Base-by-base conservation (phyloP, 2,888 invertebrate species). In the Octonoba sinensis region DNA sequence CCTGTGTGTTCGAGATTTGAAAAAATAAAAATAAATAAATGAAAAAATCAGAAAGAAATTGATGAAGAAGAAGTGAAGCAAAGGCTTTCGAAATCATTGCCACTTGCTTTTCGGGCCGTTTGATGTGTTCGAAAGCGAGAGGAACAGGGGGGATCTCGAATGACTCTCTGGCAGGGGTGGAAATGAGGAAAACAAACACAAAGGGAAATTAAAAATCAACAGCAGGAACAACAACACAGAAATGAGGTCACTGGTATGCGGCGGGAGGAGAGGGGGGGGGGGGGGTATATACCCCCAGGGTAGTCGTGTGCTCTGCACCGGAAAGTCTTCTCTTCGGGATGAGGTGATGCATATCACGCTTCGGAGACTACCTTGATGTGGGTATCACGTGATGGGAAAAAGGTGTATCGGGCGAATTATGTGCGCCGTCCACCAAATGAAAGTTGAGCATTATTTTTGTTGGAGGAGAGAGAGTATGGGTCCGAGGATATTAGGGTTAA, bases 221-320 rank as follows among this genome's bases (percentile, higher is more conserved):
- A 22, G 22, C 49, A 62, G 22, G 51, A 65, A 62, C 20, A 65
- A 24, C 62, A 18, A 62, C 24, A 20, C 18, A 60, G 20, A 54
- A 75, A 70, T 56, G 69, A 77, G 76, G 76, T 77, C 76, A 77
- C 46, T 69, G 56, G 69, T 46, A 51, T 22, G 62, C 13, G 27
- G 20, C 27, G n/a, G 44, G 62, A 59, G 49, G 44, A 51, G 62
- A 62, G 76, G 69, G 62, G 65, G 57, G 44, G n/a, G 49, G 22
- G 46, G 18, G 56, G 62, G 20, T 24, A 57, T 44, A 1, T 16
- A 18, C 66, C 75, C 67, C 51, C 59, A 27, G 64, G 74, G 74
- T 6, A 54, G 71, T 27, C 62, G 15, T 13, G 59, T 62, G 24
- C 44, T 51, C 51, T 69, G 27, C 66, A 27, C 66, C 47, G 60